Evolutionary conservation across 2,113 vertebrate species (phyloP), one percentile per base, ranked within the genome.

Genomic region (Morone saxatilis): DNA sequence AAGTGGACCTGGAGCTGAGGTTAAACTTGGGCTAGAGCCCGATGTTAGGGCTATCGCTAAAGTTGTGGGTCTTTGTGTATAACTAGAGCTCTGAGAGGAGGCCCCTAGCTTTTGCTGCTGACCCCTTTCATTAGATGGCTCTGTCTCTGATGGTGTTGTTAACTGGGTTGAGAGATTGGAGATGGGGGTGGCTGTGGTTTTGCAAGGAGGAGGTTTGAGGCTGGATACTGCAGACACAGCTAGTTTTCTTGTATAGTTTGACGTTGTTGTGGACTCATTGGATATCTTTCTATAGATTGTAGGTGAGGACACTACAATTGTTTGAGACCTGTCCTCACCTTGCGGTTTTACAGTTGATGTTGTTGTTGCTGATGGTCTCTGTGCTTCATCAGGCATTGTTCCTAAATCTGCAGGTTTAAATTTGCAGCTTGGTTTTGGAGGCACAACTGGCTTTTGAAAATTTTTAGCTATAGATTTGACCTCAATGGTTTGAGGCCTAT

Each of bases 391-490:
- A 43, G 92, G 80, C 56, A 63, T 59, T 67, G 91, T 38, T 65
- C 54, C 93, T 62, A 90, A 78, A 90, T 96, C 93, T 75, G 84
- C 77, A 61, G 93, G 92, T 85, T 93, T 95, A 48, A 94, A 94
- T 87, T 95, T 96, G 81, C 90, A 94, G 71, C 62, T 94, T 13
- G 92, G 94, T 86, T 95, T 95, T 47, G 94, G 93, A 19, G 94
- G 91, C 53, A 95, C 94, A 13, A 54, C 84, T 74, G 94, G 93
- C 78, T 95, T 96, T 80, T 93, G 85, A 31, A 91, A 89, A 57
- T 87, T 93, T 86, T 93, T 94, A 48, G 94, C 92, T 48, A 95
- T 91, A 56, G 95, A 96, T 88, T 94, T 95, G 10, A 96, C 94
- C 77, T 96, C 94, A 67, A 96, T 95, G 4, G 89, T 82, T 91